A percentile compares a stretch with the other conserved stretches of the same genome.
These are phyloP conservation scores for Zaprionus nigranus DNA, from an alignment of 1,140 invertebrate species.

Conservation along the genomic window DNA sequence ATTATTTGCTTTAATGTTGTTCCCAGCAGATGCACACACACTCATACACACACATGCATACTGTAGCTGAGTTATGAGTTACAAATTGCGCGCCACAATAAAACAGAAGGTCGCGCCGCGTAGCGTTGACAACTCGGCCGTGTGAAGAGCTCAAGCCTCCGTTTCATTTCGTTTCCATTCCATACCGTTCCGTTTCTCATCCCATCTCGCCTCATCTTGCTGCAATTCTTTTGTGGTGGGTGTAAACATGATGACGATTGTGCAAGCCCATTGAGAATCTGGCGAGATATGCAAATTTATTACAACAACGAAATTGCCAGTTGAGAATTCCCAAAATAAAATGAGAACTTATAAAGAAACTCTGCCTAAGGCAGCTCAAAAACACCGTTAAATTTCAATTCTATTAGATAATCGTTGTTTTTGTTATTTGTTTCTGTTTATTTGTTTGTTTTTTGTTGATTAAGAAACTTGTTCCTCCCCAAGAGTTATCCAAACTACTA, in stretches of 20 bases:
- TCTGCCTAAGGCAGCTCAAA: neutral
- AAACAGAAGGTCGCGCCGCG: slow-evolving; percentile 53
- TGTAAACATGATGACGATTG: slow-evolving; percentile 53
- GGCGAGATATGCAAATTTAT: slow-evolving; percentile 13
- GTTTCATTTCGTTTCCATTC: slow-evolving; percentile 2
- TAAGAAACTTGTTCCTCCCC: neutral
- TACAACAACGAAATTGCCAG: slow-evolving; percentile 22
- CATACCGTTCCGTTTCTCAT: slow-evolving; percentile 1
- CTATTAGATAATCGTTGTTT: slow-evolving; percentile 2
- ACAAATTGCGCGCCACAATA: slow-evolving; percentile 68
- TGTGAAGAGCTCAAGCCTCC: slow-evolving; percentile 27
- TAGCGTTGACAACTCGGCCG: slow-evolving; percentile 51
- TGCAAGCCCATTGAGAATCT: slow-evolving; percentile 50
- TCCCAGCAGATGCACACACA: neutral
- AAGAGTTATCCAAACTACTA: neutral
- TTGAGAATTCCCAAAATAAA: slow-evolving; percentile 17
- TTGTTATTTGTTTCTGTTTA: neutral
- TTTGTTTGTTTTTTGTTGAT: neutral
- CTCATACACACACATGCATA: neutral
- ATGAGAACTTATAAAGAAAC: neutral
- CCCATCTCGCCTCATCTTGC: slow-evolving; percentile 9
- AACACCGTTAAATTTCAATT: neutral
- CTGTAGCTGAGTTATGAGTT: slow-evolving; percentile 58
- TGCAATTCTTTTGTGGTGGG: slow-evolving; percentile 49
- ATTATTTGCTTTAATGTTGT: slow-evolving; percentile 48